phyloP scores from a whole-genome alignment of 2,888 invertebrate genomes.

The Penaeus monodon region DNA sequence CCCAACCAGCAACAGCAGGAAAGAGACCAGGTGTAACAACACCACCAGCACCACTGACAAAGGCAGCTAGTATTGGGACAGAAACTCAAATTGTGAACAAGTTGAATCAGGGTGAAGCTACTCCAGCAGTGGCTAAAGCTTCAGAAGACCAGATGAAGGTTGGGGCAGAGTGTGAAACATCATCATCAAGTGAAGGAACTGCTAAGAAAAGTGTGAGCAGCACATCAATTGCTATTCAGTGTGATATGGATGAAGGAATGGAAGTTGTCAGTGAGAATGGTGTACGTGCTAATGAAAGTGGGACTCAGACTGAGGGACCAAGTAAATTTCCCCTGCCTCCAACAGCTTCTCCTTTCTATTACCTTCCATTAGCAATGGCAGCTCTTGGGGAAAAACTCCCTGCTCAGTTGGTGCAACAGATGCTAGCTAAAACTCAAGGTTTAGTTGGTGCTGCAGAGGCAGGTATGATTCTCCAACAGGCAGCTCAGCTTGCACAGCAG shows the following conservation, averaged over 20 bases:
- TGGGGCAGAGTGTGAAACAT: slow-evolving; percentile 22
- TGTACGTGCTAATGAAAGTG: slow-evolving; percentile 60
- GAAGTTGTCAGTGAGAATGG: slow-evolving; percentile 34
- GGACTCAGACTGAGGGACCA: slow-evolving; percentile 64
- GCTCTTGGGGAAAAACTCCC: slow-evolving; percentile 65
- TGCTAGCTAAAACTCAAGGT: slow-evolving; percentile 65
- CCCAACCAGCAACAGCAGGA: slow-evolving; percentile 11
- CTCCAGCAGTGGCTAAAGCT: not conserved
- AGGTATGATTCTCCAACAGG: slow-evolving; percentile 63
- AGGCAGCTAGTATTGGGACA: slow-evolving; percentile 19
- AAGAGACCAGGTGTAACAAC: slow-evolving; percentile 5
- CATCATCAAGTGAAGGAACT: not conserved
- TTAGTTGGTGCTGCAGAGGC: slow-evolving; percentile 65
- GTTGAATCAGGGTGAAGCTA: not conserved
- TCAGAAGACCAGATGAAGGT: slow-evolving; percentile 25
- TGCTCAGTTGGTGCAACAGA: slow-evolving; percentile 64
- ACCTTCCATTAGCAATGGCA: slow-evolving; percentile 64
- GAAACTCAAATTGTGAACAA: not conserved
- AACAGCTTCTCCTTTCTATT: slow-evolving; percentile 64
- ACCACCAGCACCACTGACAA: not conserved
- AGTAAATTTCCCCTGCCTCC: slow-evolving; percentile 64
- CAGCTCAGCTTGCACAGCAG: slow-evolving; percentile 64
- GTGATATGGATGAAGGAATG: slow-evolving; percentile 62
- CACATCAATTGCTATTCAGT: slow-evolving; percentile 64
- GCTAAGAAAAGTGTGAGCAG: slow-evolving; percentile 40